phyloP scores from a whole-genome alignment of 2,797 vertebrate species.

The Enteromius argenteus region DNA sequence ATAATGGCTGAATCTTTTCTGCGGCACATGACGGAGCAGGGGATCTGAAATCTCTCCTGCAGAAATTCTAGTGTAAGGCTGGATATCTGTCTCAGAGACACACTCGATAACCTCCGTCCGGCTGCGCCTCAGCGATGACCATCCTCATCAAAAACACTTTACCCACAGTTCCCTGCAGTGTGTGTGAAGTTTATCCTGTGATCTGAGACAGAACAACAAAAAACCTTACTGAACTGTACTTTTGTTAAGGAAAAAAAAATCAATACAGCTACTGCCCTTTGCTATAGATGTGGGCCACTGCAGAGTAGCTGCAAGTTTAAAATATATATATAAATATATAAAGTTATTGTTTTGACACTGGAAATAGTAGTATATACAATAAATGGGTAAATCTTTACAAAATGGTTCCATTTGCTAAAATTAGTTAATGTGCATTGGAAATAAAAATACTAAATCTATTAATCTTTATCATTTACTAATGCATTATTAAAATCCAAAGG shows the following conservation, averaged over 20 bases:
- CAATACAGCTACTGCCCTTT: neutral
- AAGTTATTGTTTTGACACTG: neutral
- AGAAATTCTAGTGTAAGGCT: neutral
- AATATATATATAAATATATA: neutral
- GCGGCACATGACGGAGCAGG: neutral
- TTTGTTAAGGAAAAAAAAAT: neutral
- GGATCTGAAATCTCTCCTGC: neutral
- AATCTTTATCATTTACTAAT: neutral
- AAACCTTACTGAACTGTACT: neutral
- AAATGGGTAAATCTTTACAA: neutral
- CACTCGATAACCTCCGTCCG: neutral
- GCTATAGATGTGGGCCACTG: neutral
- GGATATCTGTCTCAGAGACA: slow-evolving; percentile 8
- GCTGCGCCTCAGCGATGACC: slow-evolving; percentile 3
- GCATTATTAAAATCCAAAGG: neutral
- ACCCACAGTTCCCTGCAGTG: neutral
- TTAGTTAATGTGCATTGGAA: neutral
- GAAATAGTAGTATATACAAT: neutral
- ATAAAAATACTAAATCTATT: neutral
- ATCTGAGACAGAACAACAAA: neutral
- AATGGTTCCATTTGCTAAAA: neutral
- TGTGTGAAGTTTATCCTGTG: neutral
- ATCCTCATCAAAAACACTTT: slow-evolving; percentile 5
- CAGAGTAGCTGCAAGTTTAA: neutral
- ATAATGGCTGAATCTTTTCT: neutral